These are phyloP conservation scores for Drosophila elegans DNA, from an alignment of 1,140 invertebrate genomes.

Conservation along the genomic window DNA sequence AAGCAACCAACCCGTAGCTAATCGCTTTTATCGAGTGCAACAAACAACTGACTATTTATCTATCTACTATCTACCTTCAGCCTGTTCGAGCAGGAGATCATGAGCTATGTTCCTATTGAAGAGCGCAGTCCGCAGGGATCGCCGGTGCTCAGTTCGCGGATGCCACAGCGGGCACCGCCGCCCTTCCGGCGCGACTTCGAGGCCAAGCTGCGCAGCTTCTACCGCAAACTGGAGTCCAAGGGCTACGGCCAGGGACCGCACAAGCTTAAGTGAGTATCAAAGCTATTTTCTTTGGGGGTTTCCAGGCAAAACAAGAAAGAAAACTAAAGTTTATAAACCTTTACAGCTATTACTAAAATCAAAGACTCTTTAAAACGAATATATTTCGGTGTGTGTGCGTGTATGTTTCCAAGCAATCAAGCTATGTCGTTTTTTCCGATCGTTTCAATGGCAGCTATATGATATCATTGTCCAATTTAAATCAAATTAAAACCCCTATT, in stretches of 20 bases:
- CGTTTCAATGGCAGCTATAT: too few species aligned
- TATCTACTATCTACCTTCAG: conserved; percentile 85
- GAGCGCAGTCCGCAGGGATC: conserved; percentile 86
- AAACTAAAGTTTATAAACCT: too few species aligned
- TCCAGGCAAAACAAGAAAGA: too few species aligned
- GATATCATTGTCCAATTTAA: too few species aligned
- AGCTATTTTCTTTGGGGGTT: too few species aligned
- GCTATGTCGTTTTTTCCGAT: too few species aligned
- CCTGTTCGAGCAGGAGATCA: conserved; percentile 98
- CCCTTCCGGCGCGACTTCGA: conserved; percentile 97
- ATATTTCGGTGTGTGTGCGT: too few species aligned
- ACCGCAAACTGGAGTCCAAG: conserved; percentile 97
- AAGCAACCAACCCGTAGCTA: neutral
- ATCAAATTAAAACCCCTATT: too few species aligned
- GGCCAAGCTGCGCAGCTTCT: conserved; percentile 97
- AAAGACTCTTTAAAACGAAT: too few species aligned
- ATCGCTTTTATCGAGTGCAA: conserved; percentile 1
- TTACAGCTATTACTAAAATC: too few species aligned
- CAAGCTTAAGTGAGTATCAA: conserved; percentile 94
- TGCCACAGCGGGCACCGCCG: conserved; percentile 92
- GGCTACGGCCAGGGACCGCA: conserved; percentile 98
- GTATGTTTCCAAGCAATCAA: too few species aligned
- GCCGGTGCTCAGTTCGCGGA: conserved; percentile 87
- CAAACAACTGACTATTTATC: conserved; percentile 85
- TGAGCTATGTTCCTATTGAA: conserved; percentile 96